Conservation (phyloP, 2,888 invertebrate species). For the Rhingia campestris region DNA sequence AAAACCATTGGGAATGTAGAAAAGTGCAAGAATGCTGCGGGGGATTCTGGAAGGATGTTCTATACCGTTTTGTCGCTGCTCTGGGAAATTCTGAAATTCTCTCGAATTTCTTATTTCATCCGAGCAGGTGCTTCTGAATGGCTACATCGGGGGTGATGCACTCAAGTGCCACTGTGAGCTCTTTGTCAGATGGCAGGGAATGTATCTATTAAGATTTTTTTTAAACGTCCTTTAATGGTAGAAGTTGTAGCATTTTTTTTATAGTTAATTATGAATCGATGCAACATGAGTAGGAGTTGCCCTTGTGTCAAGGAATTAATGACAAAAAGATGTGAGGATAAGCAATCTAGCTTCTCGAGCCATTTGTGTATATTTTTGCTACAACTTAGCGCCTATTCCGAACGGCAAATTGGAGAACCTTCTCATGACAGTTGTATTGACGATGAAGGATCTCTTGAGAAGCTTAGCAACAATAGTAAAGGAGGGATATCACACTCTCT, state of each 20-base stretch:
- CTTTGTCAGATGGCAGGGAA: background rate
- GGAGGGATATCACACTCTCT: too few relatives aligned
- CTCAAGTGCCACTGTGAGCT: background rate
- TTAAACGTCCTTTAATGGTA: background rate
- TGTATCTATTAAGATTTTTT: background rate
- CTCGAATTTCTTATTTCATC: constrained; percentile 24
- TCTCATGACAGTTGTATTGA: too few relatives aligned
- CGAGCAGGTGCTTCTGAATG: constrained; percentile 41
- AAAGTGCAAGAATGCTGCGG: background rate
- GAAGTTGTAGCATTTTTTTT: background rate
- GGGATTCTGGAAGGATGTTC: constrained; percentile 17
- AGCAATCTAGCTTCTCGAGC: too few relatives aligned
- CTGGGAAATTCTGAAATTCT: constrained; percentile 41
- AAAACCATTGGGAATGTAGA: background rate
- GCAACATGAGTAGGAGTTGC: too few relatives aligned
- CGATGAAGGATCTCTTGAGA: too few relatives aligned
- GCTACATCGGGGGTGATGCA: background rate
- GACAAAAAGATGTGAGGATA: too few relatives aligned
- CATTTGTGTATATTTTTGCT: too few relatives aligned
- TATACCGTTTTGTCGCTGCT: background rate
- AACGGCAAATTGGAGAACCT: too few relatives aligned
- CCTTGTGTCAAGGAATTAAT: too few relatives aligned
- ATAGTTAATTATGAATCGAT: background rate
- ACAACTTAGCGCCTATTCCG: too few relatives aligned
- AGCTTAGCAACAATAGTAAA: too few relatives aligned